Conservation (phyloP, 1,140 invertebrate genomes). For the Nomia melanderi region DNA sequence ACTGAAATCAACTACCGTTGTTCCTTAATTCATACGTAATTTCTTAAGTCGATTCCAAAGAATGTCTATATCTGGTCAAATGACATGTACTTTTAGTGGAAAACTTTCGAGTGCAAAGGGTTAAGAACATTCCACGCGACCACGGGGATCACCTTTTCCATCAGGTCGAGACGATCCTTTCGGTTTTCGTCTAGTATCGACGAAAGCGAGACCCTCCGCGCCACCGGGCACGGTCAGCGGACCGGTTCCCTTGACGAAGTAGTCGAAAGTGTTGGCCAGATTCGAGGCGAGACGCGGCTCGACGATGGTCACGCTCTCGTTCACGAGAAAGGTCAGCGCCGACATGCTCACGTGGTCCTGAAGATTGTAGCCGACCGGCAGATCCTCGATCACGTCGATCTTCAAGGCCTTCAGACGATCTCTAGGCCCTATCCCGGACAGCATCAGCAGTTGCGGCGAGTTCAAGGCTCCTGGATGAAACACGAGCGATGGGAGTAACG, state of each 20-base stretch:
- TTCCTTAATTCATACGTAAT: too few species aligned
- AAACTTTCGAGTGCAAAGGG: too few species aligned
- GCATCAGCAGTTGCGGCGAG: conserved; percentile 84
- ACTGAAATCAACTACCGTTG: too few species aligned
- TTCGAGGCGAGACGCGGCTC: conserved; percentile 79
- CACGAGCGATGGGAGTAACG: too few species aligned
- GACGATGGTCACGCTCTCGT: conserved; percentile 83
- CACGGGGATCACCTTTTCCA: too few species aligned
- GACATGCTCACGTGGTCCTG: conserved; percentile 89
- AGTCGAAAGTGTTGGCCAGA: conserved; percentile 82
- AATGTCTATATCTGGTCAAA: too few species aligned
- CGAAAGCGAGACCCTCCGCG: conserved; percentile 87
- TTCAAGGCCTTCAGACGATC: conserved; percentile 79
- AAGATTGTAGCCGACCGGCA: conserved; percentile 90
- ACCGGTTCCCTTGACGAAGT: conserved; percentile 83
- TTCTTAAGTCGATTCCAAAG: too few species aligned
- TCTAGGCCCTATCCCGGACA: conserved; percentile 83
- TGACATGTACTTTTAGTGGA: too few species aligned
- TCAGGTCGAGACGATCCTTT: background rate
- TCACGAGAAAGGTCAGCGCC: conserved; percentile 86
- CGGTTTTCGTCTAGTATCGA: conserved; percentile 79
- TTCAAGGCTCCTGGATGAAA: conserved; percentile 77
- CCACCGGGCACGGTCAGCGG: conserved; percentile 87
- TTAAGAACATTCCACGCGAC: too few species aligned
- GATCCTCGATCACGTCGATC: conserved; percentile 83